Percentiles rank a stretch among this genome's conserved stretches.
These are phyloP conservation scores for Nephila pilipes DNA, from an alignment of 1,140 invertebrate genomes.

Conservation along the genomic window DNA sequence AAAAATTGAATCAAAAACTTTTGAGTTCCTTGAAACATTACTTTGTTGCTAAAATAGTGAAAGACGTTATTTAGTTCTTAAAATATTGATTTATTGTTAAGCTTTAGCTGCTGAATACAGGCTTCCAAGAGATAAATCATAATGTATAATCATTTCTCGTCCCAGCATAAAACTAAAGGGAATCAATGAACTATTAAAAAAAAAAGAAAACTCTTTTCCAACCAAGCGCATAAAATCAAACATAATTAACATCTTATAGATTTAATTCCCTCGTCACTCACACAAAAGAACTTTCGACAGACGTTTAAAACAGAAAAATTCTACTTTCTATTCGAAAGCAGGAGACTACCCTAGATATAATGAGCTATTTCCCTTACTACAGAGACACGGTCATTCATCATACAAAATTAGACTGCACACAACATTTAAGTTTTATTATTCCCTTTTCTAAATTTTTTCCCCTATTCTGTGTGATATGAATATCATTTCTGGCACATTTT, in stretches of 20 bases:
- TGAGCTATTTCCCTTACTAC: background rate
- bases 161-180: background rate
- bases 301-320: constrained; percentile 10
- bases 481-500: constrained; percentile 41
- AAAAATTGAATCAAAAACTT: background rate
- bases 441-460: background rate
- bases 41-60: no score
- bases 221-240: background rate
- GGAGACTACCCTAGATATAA: background rate
- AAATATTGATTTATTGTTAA: background rate
- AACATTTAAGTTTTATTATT: constrained; percentile 16
- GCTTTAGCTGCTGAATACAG: background rate
- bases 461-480: background rate
- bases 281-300: background rate
- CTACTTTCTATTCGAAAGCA: background rate
- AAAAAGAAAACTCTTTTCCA: background rate
- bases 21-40: no score
- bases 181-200: background rate
- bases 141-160: background rate
- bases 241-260: constrained; percentile 8
- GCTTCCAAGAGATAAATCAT: background rate
- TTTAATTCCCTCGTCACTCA: background rate
- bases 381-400: constrained; percentile 14
- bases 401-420: constrained; percentile 8
- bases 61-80: no score